Base-by-base conservation (phyloP, 2,888 invertebrate species). In the Scaptomyza cyrtandrae region DNA sequence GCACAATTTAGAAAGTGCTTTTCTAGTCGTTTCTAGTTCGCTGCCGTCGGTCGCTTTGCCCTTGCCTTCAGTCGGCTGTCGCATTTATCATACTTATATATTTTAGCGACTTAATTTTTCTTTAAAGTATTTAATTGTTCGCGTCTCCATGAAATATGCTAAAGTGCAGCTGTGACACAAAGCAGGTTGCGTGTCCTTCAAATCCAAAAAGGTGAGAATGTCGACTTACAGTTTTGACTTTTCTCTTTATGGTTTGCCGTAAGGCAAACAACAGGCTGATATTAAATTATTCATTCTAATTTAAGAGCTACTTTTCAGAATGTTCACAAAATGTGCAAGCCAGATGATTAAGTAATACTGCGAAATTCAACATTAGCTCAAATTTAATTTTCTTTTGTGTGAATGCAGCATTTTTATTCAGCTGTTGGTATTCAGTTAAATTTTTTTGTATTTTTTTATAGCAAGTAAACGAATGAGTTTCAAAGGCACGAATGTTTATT, bases 121-220 rank as follows among this genome's bases (percentile, higher is more conserved):
- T 53, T 60, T 73, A 58, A 66, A 73, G 61, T 67, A 65, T 63
- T 78, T 75, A 79, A 75, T 72, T 75, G 68, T 55, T 62, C 53
- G 72, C 29, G 44, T 64, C 44, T 37, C 43, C 60, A 50, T 76
- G 55, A 76, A 72, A 39, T 62, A 27, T 37, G 31, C 29, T 41
- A 24, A 33, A 33, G 9, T 54, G 31, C 37, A 44, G 29, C n/a
- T 50, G 57, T 11, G 10, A 24, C 29, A 37, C 55, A 35, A 11
- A 19, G 7, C 44, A 14, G 37, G 13, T 16, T 4, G 27, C 24
- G n/a, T 35, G 11, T 29, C 11, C 13, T 16, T 43, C 37, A 31
- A 31, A 37, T 29, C 7, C 39, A 39, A 16, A 35, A 54, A 11
- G 27, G 24, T 33, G 41, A 27, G 29, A 31, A 49, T 44, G 35